Conservation (phyloP, 1,140 invertebrate genomes). For the Drosophila ercepeae region DNA sequence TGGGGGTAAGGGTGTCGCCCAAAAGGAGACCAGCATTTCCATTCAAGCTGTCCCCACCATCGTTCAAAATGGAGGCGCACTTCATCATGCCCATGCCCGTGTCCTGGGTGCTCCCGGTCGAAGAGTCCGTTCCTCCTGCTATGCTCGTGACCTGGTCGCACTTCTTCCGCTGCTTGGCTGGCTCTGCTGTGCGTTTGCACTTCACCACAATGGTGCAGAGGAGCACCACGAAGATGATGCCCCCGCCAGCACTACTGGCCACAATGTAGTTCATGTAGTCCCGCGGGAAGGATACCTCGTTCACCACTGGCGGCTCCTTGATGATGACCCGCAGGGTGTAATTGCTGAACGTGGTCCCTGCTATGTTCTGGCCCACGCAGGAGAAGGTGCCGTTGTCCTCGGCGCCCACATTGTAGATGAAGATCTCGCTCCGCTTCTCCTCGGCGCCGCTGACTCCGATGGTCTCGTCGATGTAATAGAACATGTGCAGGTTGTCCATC, state of each 20-base stretch:
- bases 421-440: conserved; percentile 90
- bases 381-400: conserved; percentile 92
- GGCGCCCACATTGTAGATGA: conserved; percentile 89
- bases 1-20: conserved; percentile 67
- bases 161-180: conserved; percentile 86
- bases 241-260: conserved; percentile 86
- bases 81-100: conserved; percentile 78
- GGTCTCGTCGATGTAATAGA: conserved; percentile 89
- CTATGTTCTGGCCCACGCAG: conserved; percentile 92
- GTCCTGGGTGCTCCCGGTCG: conserved; percentile 69
- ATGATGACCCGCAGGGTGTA: conserved; percentile 90
- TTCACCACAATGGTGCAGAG: conserved; percentile 87
- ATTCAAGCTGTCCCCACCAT: conserved; percentile 64
- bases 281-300: conserved; percentile 87
- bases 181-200: conserved; percentile 84
- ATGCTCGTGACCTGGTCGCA: conserved; percentile 75
- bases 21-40: conserved; percentile 59
- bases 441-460: conserved; percentile 85
- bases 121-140: conserved; percentile 61
- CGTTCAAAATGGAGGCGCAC: conserved; percentile 77
- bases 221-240: conserved; percentile 86
- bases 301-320: conserved; percentile 88
- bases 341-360: conserved; percentile 90
- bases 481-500: conserved; percentile 87
- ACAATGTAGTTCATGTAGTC: conserved; percentile 87